Evolutionary conservation across 2,888 invertebrate genomes (phyloP).

Genomic region (Hemaris fuciformis): DNA sequence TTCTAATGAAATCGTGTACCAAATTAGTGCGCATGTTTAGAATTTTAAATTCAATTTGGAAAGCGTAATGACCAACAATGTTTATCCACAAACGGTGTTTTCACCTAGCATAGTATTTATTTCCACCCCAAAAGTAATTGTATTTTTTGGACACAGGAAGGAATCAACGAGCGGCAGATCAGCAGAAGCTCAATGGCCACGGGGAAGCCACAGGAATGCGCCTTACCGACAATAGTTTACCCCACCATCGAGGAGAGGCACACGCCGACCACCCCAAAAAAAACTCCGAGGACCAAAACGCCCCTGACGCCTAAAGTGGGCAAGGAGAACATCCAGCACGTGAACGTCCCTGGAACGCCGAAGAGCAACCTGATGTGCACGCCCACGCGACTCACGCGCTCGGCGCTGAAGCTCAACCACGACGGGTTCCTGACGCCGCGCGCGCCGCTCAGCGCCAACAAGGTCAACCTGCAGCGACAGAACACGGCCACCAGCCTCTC

Average conservation of each 20-base stretch:
- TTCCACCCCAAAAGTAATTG: conserved; percentile 15
- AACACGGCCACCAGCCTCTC: conserved; percentile 48
- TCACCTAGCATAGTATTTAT: background rate
- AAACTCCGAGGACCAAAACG: conserved; percentile 46
- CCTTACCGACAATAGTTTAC: conserved; percentile 37
- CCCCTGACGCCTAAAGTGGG: conserved; percentile 63
- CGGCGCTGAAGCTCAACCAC: conserved; percentile 60
- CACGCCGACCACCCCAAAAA: conserved; percentile 50
- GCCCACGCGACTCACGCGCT: conserved; percentile 64
- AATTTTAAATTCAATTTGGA: background rate
- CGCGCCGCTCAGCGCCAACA: conserved; percentile 63
- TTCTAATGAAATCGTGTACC: background rate
- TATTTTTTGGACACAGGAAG: conserved; percentile 58
- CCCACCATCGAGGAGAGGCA: conserved; percentile 37
- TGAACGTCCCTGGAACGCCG: conserved; percentile 47
- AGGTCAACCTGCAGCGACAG: conserved; percentile 57
- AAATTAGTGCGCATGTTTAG: background rate
- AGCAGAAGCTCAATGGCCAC: conserved; percentile 78
- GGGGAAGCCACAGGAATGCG: conserved; percentile 37
- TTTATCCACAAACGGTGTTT: background rate
- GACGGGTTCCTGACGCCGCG: conserved; percentile 71
- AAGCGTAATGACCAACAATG: background rate
- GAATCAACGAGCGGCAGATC: conserved; percentile 73
- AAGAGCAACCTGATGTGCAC: conserved; percentile 56
- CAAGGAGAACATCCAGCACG: conserved; percentile 64